Percentiles rank a stretch among this genome's conserved stretches.
phyloP scores from a whole-genome alignment of 1,140 invertebrate species.

The Orius insidiosus region DNA sequence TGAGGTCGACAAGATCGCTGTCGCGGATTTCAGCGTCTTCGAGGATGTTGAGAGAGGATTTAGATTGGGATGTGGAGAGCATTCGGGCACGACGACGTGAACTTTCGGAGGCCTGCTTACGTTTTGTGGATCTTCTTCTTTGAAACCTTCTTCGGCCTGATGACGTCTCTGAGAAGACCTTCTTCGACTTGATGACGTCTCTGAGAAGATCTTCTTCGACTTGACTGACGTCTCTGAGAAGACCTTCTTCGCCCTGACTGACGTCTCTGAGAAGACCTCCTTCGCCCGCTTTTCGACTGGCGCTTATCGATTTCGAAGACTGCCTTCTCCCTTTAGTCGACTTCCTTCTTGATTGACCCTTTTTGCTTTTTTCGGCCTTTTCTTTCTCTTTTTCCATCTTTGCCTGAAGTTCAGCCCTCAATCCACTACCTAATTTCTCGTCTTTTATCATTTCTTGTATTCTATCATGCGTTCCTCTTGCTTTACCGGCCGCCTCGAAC shows the following conservation, averaged over 20 bases:
- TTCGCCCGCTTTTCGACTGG: background rate
- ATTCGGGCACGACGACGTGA: too few relatives aligned
- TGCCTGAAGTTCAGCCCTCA: background rate
- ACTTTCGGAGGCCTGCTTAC: too few relatives aligned
- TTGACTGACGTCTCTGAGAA: background rate
- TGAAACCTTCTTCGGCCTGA: background rate
- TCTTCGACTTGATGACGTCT: background rate
- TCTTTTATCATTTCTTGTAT: too few relatives aligned
- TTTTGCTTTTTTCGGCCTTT: background rate
- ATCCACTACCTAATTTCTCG: too few relatives aligned
- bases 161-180: background rate
- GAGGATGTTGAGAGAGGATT: background rate
- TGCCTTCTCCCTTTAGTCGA: background rate
- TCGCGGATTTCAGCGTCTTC: background rate
- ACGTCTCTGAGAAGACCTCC: background rate
- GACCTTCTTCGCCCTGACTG: background rate
- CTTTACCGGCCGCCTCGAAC: too few relatives aligned
- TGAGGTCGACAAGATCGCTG: conserved; percentile 5
- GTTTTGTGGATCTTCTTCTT: too few relatives aligned
- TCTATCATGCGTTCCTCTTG: too few relatives aligned
- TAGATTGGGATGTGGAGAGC: too few relatives aligned
- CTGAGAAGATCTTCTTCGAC: background rate
- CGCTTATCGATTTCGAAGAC: background rate
- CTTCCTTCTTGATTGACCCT: background rate
- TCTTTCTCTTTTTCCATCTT: background rate